Percentiles rank a stretch among this genome's conserved stretches.
Conservation (phyloP, 2,797 vertebrate species). For the Euthynnus affinis region DNA sequence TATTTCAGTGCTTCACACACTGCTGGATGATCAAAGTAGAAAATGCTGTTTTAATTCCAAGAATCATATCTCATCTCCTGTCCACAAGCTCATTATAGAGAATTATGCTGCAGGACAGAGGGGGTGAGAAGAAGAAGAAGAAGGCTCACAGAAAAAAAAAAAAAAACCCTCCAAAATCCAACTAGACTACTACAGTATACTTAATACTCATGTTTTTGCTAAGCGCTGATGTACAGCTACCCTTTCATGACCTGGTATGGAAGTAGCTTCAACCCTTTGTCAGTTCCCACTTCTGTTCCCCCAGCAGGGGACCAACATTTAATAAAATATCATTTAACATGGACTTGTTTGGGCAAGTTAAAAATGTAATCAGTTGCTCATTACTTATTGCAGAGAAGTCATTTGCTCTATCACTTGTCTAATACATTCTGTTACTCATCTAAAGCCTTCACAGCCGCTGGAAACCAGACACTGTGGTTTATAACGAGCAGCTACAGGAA, state of each 20-base stretch:
- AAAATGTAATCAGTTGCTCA: neutral
- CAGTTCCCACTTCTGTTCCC: neutral
- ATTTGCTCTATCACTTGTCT: neutral
- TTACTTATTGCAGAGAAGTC: no score
- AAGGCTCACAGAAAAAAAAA: constrained; percentile 36
- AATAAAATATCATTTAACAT: constrained; percentile 12
- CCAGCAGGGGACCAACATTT: neutral
- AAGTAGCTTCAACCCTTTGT: constrained; percentile 13
- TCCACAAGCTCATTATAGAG: constrained; percentile 83
- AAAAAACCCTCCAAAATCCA: constrained; percentile 36
- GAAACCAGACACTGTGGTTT: no score
- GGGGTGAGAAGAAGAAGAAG: constrained; percentile 21
- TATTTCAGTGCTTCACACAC: constrained; percentile 76
- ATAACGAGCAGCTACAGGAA: no score
- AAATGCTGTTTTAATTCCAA: constrained; percentile 85
- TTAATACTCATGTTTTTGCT: neutral
- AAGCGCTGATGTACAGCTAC: constrained; percentile 1
- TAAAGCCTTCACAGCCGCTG: no score
- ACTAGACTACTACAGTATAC: neutral
- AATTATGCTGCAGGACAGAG: constrained; percentile 73
- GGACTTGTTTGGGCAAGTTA: neutral
- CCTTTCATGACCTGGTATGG: constrained; percentile 11
- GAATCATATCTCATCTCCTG: constrained; percentile 83
- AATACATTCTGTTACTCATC: neutral
- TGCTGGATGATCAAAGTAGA: constrained; percentile 81